phyloP scores from a whole-genome alignment of 2,888 invertebrate genomes.

The Spodoptera picta region DNA sequence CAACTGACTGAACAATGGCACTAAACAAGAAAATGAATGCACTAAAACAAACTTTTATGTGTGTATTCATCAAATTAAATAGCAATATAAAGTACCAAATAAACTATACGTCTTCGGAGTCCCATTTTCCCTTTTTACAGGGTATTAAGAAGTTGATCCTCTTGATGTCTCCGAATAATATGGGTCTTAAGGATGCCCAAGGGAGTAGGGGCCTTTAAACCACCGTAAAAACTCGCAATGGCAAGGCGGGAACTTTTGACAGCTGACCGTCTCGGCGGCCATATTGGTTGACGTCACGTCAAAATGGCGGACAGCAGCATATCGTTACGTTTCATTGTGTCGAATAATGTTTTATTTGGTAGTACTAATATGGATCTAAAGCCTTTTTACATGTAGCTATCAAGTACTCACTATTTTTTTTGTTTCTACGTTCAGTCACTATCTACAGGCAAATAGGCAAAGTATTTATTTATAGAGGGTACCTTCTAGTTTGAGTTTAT shows the following conservation, averaged over 20 bases:
- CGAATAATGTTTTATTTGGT: conserved; percentile 5
- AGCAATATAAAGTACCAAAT: conserved; percentile 16
- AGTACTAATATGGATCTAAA: background rate
- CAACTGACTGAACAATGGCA: too few species aligned
- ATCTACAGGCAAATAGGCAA: too few species aligned
- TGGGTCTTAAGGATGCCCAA: conserved; percentile 39
- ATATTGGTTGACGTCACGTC: conserved; percentile 25
- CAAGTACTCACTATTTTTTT: too few species aligned
- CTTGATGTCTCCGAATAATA: conserved; percentile 47
- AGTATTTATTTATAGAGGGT: too few species aligned
- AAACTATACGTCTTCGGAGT: conserved; percentile 18
- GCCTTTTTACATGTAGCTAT: background rate
- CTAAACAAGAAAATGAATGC: background rate
- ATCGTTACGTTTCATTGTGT: conserved; percentile 14
- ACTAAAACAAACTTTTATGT: background rate
- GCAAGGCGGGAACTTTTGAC: conserved; percentile 17
- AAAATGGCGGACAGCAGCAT: conserved; percentile 31
- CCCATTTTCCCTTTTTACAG: conserved; percentile 36
- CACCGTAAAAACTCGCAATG: conserved; percentile 35
- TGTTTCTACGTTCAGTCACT: too few species aligned
- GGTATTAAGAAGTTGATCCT: conserved; percentile 42
- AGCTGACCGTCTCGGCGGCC: conserved; percentile 20
- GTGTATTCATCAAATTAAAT: conserved; percentile 21
- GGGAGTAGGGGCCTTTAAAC: conserved; percentile 29
- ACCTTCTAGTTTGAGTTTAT: too few species aligned